Evolutionary conservation across 2,888 invertebrate genomes (phyloP).

Genomic region (Megastigmus dorsalis): DNA sequence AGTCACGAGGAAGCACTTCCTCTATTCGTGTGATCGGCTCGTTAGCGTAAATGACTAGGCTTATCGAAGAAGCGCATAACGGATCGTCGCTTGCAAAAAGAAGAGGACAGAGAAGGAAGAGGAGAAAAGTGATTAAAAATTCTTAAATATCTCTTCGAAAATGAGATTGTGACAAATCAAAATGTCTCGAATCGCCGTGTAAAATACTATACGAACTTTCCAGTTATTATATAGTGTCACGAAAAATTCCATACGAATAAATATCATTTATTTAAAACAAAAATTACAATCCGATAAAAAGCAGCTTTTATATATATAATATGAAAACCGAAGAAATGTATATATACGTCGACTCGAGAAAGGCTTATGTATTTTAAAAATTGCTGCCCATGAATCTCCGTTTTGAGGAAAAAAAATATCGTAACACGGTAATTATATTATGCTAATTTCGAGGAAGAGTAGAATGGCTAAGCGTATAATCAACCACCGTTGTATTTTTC

Average conservation of each 20-base stretch:
- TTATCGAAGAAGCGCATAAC: constrained; percentile 52
- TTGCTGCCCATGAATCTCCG: constrained; percentile 41
- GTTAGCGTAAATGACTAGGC: constrained; percentile 57
- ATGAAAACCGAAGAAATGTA: constrained; percentile 30
- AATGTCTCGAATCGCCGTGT: constrained; percentile 41
- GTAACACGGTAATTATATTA: constrained; percentile 18
- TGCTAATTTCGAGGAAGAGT: constrained; percentile 5
- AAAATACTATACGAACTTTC: constrained; percentile 30
- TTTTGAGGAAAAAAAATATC: constrained; percentile 16
- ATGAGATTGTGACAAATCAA: constrained; percentile 39
- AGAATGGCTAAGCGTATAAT: constrained; percentile 6
- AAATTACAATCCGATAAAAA: constrained; percentile 19
- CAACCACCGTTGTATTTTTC: constrained; percentile 44
- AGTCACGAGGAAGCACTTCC: neutral
- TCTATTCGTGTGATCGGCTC: constrained; percentile 54
- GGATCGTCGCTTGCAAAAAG: constrained; percentile 50
- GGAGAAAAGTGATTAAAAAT: neutral
- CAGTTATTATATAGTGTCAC: constrained; percentile 29
- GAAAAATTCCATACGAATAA: constrained; percentile 18
- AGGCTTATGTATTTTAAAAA: constrained; percentile 49
- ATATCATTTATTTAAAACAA: constrained; percentile 12
- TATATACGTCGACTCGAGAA: constrained; percentile 45
- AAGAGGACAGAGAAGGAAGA: too few relatives aligned
- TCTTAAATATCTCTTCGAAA: constrained; percentile 11
- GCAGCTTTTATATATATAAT: constrained; percentile 40